Base-by-base conservation (phyloP, 2,888 invertebrate genomes). In the Drosophila acutilabella region DNA sequence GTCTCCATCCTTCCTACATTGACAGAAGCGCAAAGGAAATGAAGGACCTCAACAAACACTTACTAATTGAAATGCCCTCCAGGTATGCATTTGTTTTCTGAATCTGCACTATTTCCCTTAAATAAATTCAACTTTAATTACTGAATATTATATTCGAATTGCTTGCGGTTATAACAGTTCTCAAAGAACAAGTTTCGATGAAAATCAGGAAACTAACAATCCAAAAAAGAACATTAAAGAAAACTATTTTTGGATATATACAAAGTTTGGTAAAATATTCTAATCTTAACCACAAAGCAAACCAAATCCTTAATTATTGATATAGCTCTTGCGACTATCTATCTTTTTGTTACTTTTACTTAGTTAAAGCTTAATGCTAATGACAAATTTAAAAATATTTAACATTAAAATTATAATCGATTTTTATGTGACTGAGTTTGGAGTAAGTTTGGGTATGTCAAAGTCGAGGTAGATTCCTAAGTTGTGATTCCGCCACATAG, bases 31-130 rank as follows among this genome's bases (percentile, higher is more conserved):
- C 45, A 50, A 48, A 64, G 76, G 71, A 77, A 75, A 77, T 80
- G 67, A 67, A 80, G 64, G 64, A 64, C 26, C 53, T 36, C 59
- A 33, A 59, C 72, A 51, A 65, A 71, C 59, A 20, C 65, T 33
- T 58, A 75, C 76, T 77, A 77, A 77, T 79, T 75, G 71, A 77
- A 71, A 75, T 80, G 71, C 64, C 77, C 67, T 58, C 10, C 18
- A 64, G 77, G 47, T 13, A 30, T 53, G 57, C 44, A 54, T 23
- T 51, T 54, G 50, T 6, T 20, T 11, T 7, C 52, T 26, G 57
- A 20, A 57, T 38, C n/a, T 8, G 26, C 56, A 14, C 33, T 20
- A 30, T 16, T 53, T 11, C 13, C 11, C 5, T 13, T 26, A 45
- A 42, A 30, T 66, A 56, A 13, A 54, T 51, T 7, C 54, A 42